phyloP scores from a whole-genome alignment of 2,797 vertebrate genomes.

The Remorina albescens region DNA sequence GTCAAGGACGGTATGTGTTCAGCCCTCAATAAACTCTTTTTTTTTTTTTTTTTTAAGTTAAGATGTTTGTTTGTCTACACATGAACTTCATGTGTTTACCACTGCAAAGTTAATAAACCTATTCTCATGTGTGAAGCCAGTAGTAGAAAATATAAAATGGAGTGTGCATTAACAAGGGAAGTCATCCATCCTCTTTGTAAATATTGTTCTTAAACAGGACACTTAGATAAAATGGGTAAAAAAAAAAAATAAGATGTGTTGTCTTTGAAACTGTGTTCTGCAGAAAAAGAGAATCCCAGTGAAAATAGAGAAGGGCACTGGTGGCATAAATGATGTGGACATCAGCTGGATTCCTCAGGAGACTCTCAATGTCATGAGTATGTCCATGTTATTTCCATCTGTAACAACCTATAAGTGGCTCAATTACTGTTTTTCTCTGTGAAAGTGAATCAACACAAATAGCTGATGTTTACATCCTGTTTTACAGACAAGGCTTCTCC shows the following conservation, averaged over 20 bases:
- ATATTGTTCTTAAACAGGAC: neutral
- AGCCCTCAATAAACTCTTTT: neutral
- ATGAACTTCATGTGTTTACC: neutral
- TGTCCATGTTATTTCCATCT: slow-evolving; percentile 30
- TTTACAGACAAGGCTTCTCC: slow-evolving; percentile 82
- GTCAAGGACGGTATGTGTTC: slow-evolving; percentile 79
- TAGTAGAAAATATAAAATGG: neutral
- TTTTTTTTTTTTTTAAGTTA: slow-evolving; percentile 1
- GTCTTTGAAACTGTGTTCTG: slow-evolving; percentile 39
- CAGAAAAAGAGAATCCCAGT: slow-evolving; percentile 82
- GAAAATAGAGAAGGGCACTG: slow-evolving; percentile 84
- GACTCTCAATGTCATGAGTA: slow-evolving; percentile 86
- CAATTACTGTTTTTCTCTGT: neutral
- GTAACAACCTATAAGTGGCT: neutral
- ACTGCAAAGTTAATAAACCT: neutral
- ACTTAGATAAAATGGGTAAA: neutral
- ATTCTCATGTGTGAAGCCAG: neutral
- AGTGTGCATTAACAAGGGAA: neutral
- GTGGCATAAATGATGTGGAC: slow-evolving; percentile 81
- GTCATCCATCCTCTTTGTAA: neutral
- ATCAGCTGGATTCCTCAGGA: slow-evolving; percentile 89
- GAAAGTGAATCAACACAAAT: neutral
- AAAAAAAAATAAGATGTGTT: neutral
- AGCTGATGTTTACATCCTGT: slow-evolving; percentile 41
- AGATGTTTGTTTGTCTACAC: neutral